Evolutionary conservation across 1,140 invertebrate genomes (phyloP).

Genomic region (Caenorhabditis tropicalis): DNA sequence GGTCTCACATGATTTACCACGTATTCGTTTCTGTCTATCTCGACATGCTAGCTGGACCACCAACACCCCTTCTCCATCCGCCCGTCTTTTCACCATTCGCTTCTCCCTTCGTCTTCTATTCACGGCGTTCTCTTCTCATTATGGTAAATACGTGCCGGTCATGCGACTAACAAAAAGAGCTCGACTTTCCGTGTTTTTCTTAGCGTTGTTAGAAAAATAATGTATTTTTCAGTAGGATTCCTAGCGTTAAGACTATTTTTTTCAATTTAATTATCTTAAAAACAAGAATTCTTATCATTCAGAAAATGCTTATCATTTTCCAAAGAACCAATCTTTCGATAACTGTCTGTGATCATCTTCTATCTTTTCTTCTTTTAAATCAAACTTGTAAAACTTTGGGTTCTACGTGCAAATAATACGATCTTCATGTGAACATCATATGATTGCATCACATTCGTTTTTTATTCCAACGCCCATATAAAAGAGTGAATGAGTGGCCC

Average conservation of each 20-base stretch:
- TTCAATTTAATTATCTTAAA: neutral
- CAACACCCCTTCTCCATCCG: neutral
- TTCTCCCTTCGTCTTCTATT: neutral
- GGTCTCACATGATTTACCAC: slow-evolving; percentile 41
- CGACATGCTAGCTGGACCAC: neutral
- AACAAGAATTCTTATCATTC: slow-evolving; percentile 36
- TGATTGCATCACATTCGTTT: slow-evolving; percentile 31
- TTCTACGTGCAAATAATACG: slow-evolving; percentile 15
- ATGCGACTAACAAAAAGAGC: slow-evolving; percentile 8
- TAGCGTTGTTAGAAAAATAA: too few relatives aligned
- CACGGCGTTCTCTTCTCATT: neutral
- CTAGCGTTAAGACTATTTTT: neutral
- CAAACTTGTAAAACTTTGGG: neutral
- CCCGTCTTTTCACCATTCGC: neutral
- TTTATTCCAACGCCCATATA: neutral
- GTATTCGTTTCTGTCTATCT: slow-evolving; percentile 23
- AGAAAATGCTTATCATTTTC: neutral
- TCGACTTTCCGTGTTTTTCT: neutral
- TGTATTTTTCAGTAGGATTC: too few relatives aligned
- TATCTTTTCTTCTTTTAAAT: neutral
- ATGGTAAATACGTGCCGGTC: slow-evolving; percentile 22
- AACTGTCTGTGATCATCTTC: neutral
- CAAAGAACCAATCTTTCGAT: neutral
- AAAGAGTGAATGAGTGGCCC: neutral
- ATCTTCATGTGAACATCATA: slow-evolving; percentile 28